Evolutionary conservation across 2,113 vertebrate genomes (phyloP).

Genomic region (Trogon surrucura): DNA sequence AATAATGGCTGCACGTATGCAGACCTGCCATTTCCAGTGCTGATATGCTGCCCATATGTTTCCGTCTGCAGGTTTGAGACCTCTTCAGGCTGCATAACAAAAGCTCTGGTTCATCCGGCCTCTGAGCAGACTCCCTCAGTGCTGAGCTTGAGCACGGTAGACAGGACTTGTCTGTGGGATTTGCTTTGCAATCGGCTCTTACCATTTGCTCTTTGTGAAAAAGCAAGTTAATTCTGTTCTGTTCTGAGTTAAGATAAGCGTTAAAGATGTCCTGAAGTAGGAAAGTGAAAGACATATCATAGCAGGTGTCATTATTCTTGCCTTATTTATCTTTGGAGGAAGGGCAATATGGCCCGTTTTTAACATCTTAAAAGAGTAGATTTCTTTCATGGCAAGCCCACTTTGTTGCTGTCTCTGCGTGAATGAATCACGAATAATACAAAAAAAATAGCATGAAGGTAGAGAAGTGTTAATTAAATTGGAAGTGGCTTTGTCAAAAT

Average conservation of each 20-base stretch:
- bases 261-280: neutral
- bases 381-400: neutral
- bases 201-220: neutral
- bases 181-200: neutral
- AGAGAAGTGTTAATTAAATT: neutral
- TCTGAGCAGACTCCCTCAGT: neutral
- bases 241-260: neutral
- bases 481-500: neutral
- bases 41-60: slow-evolving; percentile 28
- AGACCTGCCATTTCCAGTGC: neutral
- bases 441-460: neutral
- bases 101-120: neutral
- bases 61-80: neutral
- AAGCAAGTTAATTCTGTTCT: neutral
- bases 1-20: neutral
- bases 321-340: neutral
- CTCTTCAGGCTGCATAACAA: neutral
- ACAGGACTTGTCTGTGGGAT: neutral
- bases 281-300: neutral
- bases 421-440: neutral
- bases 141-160: neutral
- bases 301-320: neutral
- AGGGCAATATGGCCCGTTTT: neutral
- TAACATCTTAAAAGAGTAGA: neutral
- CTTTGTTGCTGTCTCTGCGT: neutral